These are phyloP conservation scores for Toxotes lorentzi DNA, from an alignment of 2,797 vertebrate genomes.

Conservation along the genomic window DNA sequence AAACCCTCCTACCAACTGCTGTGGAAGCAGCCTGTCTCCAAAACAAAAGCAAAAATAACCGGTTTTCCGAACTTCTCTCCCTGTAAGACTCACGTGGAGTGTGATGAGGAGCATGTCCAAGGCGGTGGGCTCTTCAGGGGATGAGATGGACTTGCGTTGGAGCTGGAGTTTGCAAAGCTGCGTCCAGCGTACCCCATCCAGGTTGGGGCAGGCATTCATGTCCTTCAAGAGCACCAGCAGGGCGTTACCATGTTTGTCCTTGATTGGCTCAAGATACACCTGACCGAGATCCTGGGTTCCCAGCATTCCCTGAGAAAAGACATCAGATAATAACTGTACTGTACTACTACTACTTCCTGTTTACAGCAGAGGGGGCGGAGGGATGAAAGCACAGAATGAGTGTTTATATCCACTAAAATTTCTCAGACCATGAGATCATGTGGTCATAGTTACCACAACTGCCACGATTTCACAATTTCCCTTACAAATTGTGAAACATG, in stretches of 20 bases:
- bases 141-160: slow-evolving; percentile 91
- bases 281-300: slow-evolving; percentile 93
- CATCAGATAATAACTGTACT: not conserved
- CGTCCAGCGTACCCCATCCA: slow-evolving; percentile 90
- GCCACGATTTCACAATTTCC: not conserved
- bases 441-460: not conserved
- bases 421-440: not conserved
- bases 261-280: slow-evolving; percentile 92
- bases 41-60: slow-evolving; percentile 52
- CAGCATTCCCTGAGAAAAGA: slow-evolving; percentile 84
- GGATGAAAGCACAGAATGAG: not conserved
- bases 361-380: not conserved
- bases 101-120: slow-evolving; percentile 91
- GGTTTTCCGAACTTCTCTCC: slow-evolving; percentile 26
- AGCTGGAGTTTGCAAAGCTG: slow-evolving; percentile 90
- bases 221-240: slow-evolving; percentile 92
- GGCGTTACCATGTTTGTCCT: slow-evolving; percentile 93
- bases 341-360: not conserved
- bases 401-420: not conserved
- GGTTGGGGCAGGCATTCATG: slow-evolving; percentile 85
- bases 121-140: slow-evolving; percentile 90
- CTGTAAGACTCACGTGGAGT: slow-evolving; percentile 84
- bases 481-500: not conserved
- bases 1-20: slow-evolving; percentile 37
- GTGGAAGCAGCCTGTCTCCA: slow-evolving; percentile 48